Evolutionary conservation across 2,113 vertebrate genomes (phyloP).

Genomic region (Laticauda colubrina): DNA sequence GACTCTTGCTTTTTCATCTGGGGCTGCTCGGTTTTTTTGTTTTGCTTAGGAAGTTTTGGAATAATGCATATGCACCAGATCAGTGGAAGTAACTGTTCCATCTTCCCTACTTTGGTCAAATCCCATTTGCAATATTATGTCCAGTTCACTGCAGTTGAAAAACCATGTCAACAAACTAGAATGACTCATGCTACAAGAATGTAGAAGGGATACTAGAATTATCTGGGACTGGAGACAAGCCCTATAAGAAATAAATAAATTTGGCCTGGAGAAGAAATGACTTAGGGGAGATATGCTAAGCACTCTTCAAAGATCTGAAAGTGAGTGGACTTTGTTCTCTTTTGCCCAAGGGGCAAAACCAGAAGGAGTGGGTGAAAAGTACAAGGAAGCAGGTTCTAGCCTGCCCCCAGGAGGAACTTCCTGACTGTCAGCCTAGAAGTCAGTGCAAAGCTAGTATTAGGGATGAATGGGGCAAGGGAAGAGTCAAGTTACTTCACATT

Average conservation of each 20-base stretch:
- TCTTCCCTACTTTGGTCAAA: background rate
- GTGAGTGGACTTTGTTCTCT: background rate
- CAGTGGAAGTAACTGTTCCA: background rate
- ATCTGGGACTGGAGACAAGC: background rate
- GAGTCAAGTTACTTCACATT: background rate
- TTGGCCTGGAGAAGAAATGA: background rate
- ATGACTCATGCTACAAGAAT: background rate
- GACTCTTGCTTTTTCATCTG: background rate
- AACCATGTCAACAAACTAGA: background rate
- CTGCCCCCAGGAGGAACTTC: background rate
- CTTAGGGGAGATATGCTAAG: background rate
- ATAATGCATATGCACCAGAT: background rate
- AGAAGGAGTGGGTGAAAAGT: background rate
- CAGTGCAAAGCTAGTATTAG: background rate
- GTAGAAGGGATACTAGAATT: background rate
- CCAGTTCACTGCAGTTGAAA: background rate
- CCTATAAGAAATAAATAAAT: background rate
- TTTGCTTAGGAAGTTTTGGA: background rate
- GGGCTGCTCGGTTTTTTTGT: background rate
- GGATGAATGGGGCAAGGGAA: background rate
- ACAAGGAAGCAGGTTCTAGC: background rate
- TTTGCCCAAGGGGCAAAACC: background rate
- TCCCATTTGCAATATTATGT: background rate
- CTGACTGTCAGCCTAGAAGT: background rate
- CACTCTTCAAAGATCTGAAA: background rate